Evolutionary conservation across 2,113 vertebrate species (phyloP).

Genomic region (Rynchops niger): DNA sequence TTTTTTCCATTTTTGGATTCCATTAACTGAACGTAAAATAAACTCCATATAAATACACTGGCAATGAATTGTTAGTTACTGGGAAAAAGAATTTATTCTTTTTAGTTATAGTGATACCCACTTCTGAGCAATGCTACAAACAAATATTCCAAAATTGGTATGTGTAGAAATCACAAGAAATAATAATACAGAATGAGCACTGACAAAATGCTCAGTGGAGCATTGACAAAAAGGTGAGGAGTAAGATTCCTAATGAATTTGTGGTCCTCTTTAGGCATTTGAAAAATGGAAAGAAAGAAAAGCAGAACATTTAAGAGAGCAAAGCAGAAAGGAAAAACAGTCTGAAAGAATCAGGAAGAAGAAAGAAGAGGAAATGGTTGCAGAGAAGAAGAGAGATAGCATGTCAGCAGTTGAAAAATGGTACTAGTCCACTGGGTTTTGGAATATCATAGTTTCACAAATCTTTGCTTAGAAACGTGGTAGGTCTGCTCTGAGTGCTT

Average conservation of each 20-base stretch:
- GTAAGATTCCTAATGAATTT: background rate
- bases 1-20: background rate
- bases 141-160: background rate
- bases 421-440: constrained; percentile 68
- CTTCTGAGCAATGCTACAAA: background rate
- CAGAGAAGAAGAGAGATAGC: constrained; percentile 80
- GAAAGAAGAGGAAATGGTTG: constrained; percentile 77
- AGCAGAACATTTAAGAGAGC: constrained; percentile 77
- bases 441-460: background rate
- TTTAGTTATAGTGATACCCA: background rate
- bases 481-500: background rate
- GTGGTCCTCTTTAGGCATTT: constrained; percentile 80
- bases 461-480: background rate
- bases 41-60: background rate
- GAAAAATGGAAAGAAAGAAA: constrained; percentile 90
- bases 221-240: background rate
- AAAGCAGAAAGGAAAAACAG: constrained; percentile 77
- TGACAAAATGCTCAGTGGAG: too few relatives aligned
- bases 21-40: background rate
- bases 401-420: constrained; percentile 83
- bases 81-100: background rate
- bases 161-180: background rate
- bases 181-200: background rate
- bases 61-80: background rate
- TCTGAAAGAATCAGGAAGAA: constrained; percentile 76